Evolutionary conservation across 2,888 invertebrate species (phyloP), one percentile per base, ranked within the genome.

Genomic region (Bellardia pandia): DNA sequence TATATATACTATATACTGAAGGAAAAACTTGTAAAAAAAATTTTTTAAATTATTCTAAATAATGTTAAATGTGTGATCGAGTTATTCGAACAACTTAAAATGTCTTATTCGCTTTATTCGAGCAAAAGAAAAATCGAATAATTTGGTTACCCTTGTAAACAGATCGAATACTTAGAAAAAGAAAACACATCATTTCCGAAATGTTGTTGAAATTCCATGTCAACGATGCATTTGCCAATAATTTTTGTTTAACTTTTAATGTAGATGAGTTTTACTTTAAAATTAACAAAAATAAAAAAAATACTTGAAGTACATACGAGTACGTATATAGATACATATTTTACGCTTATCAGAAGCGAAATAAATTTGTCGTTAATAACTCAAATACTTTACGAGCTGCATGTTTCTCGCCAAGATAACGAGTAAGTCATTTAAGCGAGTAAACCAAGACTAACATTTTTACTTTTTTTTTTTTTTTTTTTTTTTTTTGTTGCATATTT

Each of bases 371-470:
- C 83, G 72, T 88, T 88, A 89, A 92, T 92, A 91, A 91, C 90
- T 92, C 89, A 91, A 89, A 88, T 88, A 91, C 89, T 92, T 92
- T 91, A 92, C 89, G 92, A 90, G 89, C 88, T 86, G 84, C 69
- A 85, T 77, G 58, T 66, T 76, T 37, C 16, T 69, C 40, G 16
- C 69, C 51, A 23, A 85, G 86, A 88, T 89, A 89, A 80, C 79
- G 80, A 85, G 86, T 84, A 77, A 69, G 86, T 84, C 72, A 69
- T 74, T 80, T 78, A 85, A 81, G 69, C 78, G 86, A 77, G 53
- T 86, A 72, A 86, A 72, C 79, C 86, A 80, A 77, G 68, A 37
- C 60, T 62, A 78, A 69, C 56, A 51, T 33, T 66, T 66, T 23
- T 42, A n/a, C 45, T 45, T 45, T 11, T 45, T 11, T 11, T 45